Percentiles rank a stretch among this genome's conserved stretches.
Evolutionary conservation across 2,113 vertebrate genomes (phyloP).

Genomic region (Geococcyx californianus): DNA sequence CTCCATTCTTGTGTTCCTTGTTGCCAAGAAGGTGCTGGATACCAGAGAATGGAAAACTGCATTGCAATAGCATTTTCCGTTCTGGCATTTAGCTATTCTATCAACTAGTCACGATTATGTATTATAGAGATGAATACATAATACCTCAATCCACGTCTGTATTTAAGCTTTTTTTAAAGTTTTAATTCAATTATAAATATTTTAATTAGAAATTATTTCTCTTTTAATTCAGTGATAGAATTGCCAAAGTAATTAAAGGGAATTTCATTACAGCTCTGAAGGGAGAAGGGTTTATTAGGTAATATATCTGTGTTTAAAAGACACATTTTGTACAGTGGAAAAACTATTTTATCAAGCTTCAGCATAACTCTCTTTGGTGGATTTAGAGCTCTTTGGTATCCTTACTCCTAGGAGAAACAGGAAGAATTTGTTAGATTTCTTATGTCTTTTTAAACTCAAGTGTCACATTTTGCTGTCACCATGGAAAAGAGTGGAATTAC

Average conservation of each 20-base stretch:
- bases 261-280: not conserved
- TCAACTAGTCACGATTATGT: not conserved
- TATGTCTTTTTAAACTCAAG: not conserved
- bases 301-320: not conserved
- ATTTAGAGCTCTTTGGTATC: not conserved
- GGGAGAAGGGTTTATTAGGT: not conserved
- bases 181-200: not conserved
- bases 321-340: not conserved
- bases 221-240: not conserved
- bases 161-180: not conserved
- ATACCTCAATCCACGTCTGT: not conserved
- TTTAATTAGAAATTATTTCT: not conserved
- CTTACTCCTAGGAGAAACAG: not conserved
- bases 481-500: not conserved
- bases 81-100: not conserved
- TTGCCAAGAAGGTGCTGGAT: not conserved
- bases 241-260: not conserved
- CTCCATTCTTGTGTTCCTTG: not conserved
- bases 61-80: not conserved
- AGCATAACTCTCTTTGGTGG: not conserved
- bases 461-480: not conserved
- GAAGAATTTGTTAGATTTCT: not conserved
- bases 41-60: not conserved
- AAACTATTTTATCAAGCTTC: not conserved
- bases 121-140: not conserved